Evolutionary conservation across 2,113 vertebrate genomes (phyloP).

Genomic region (Sinocyclocheilus maitianheensis): DNA sequence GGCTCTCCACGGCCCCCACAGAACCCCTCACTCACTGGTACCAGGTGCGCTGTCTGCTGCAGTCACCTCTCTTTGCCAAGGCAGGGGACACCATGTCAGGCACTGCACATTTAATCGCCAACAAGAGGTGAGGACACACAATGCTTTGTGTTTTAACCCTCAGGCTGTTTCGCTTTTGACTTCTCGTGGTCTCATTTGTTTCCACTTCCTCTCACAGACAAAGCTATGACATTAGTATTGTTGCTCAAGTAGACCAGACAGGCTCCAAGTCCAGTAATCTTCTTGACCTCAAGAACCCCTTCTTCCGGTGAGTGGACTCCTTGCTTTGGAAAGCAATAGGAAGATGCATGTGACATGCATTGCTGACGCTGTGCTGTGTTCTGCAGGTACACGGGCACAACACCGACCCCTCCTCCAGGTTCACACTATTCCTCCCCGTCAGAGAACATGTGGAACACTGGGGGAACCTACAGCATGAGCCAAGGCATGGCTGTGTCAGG

Average conservation of each 20-base stretch:
- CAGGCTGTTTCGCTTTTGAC: not conserved
- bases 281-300: slow-evolving; percentile 94
- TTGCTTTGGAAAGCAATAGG: not conserved
- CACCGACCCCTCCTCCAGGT: slow-evolving; percentile 87
- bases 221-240: slow-evolving; percentile 97
- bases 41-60: slow-evolving; percentile 92
- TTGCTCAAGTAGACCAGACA: slow-evolving; percentile 95
- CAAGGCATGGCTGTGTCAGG: slow-evolving; percentile 88
- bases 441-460: slow-evolving; percentile 94
- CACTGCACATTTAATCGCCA: slow-evolving; percentile 88
- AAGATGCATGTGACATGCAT: not conserved
- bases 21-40: slow-evolving; percentile 97
- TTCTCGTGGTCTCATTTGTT: not conserved
- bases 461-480: slow-evolving; percentile 84
- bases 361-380: slow-evolving; percentile 45
- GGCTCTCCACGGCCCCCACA: slow-evolving; percentile 93
- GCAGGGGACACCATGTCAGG: slow-evolving; percentile 94
- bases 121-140: slow-evolving; percentile 81
- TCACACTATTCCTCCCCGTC: slow-evolving; percentile 93
- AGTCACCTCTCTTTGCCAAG: slow-evolving; percentile 94
- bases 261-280: slow-evolving; percentile 96
- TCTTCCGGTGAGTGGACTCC: slow-evolving; percentile 83
- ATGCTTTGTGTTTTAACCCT: not conserved
- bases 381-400: slow-evolving; percentile 87
- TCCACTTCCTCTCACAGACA: slow-evolving; percentile 74